phyloP scores from a whole-genome alignment of 2,113 vertebrate species.

The Micronycteris hirsuta region DNA sequence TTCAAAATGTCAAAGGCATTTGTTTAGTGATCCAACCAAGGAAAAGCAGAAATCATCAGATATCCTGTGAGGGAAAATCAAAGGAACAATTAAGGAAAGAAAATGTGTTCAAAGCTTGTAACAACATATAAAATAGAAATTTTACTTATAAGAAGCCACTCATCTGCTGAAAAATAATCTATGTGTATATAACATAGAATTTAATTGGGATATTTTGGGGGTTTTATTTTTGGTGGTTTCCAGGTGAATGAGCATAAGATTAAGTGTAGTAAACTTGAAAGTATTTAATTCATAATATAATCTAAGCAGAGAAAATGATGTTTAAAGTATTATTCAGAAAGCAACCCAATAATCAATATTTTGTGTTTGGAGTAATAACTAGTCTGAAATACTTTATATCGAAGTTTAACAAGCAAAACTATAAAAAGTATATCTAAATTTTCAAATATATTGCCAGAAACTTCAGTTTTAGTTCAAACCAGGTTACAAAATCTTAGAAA shows the following conservation, averaged over 20 bases:
- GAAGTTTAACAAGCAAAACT: not conserved
- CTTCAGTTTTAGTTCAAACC: not conserved
- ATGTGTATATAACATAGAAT: not conserved
- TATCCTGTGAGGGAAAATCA: not conserved
- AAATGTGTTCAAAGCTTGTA: not conserved
- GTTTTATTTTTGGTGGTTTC: not conserved
- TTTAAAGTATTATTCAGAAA: not conserved
- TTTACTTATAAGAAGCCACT: not conserved
- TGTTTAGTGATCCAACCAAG: slow-evolving; percentile 44
- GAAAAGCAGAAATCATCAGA: slow-evolving; percentile 61
- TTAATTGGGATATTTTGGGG: not conserved
- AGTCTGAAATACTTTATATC: not conserved
- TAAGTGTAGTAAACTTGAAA: not conserved
- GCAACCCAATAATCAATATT: not conserved
- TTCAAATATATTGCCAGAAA: not conserved
- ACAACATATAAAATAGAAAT: not conserved
- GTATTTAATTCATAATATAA: not conserved
- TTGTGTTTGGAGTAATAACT: not conserved
- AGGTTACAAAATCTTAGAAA: not conserved
- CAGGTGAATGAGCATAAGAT: not conserved
- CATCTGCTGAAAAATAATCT: not conserved
- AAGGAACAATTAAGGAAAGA: slow-evolving; percentile 1
- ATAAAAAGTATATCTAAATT: not conserved
- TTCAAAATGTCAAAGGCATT: slow-evolving; percentile 69
- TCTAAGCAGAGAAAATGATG: not conserved